A percentile compares a stretch with the other conserved stretches of the same genome.
Evolutionary conservation across 2,113 vertebrate genomes (phyloP).

Genomic region (Rostratula benghalensis): DNA sequence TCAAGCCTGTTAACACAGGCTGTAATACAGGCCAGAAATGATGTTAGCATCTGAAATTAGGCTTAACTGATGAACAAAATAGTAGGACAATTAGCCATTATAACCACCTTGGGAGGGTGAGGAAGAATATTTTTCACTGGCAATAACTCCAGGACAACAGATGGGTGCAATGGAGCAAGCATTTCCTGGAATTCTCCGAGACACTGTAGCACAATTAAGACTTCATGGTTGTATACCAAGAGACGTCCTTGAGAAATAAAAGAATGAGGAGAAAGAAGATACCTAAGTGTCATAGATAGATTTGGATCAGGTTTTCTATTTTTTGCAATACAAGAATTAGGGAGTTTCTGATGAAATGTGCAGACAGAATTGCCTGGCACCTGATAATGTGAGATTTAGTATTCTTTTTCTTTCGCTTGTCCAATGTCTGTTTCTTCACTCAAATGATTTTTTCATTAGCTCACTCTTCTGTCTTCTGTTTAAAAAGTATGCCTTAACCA

Average conservation of each 20-base stretch:
- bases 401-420: background rate
- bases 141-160: background rate
- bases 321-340: background rate
- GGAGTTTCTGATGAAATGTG: background rate
- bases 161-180: background rate
- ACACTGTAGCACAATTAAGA: background rate
- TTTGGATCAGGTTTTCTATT: background rate
- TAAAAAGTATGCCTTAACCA: background rate
- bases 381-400: background rate
- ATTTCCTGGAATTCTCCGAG: background rate
- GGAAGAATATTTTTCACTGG: background rate
- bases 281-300: background rate
- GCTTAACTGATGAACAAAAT: background rate
- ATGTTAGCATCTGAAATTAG: background rate
- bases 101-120: background rate
- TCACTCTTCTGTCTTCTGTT: background rate
- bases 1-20: background rate
- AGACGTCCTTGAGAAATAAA: background rate
- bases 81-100: background rate
- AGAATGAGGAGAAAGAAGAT: background rate
- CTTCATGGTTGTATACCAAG: background rate
- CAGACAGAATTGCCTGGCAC: background rate
- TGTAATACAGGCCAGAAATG: background rate
- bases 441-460: background rate
- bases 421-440: background rate